Conservation (phyloP, 2,113 vertebrate genomes). For the Urocynchramus pylzowi region DNA sequence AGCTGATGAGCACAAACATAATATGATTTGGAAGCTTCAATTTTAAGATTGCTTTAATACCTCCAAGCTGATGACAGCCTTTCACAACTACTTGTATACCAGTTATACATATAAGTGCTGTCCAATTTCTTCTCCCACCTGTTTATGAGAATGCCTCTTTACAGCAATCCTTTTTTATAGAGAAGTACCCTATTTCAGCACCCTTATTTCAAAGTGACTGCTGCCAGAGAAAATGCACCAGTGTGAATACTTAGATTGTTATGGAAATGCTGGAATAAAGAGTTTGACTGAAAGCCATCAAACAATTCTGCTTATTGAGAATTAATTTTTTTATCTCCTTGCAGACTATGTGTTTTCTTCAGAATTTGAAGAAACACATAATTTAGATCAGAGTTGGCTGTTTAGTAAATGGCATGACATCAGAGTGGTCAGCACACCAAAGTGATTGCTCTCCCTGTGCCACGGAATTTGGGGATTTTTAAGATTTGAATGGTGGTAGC, state of each 20-base stretch:
- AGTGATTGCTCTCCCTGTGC: neutral
- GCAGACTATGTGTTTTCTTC: neutral
- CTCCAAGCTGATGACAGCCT: neutral
- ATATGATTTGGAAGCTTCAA: neutral
- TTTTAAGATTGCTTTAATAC: constrained; percentile 1
- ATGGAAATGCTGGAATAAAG: neutral
- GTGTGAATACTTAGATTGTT: neutral
- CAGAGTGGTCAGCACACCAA: neutral
- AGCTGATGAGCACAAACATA: neutral
- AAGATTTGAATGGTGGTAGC: neutral
- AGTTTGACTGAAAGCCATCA: neutral
- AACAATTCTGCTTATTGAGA: neutral
- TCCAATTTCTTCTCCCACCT: neutral
- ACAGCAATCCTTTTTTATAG: neutral
- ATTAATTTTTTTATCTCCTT: neutral
- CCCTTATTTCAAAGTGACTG: neutral
- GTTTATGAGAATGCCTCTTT: neutral
- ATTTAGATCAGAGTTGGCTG: neutral
- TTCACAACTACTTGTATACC: neutral
- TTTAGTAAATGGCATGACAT: neutral
- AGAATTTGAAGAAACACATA: no score
- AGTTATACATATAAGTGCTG: neutral
- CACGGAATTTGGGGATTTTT: neutral
- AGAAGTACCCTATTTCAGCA: neutral
- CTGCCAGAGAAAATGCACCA: neutral